These are phyloP conservation scores for Didymodactylos carnosus DNA, from an alignment of 2,888 invertebrate species.

Conservation along the genomic window DNA sequence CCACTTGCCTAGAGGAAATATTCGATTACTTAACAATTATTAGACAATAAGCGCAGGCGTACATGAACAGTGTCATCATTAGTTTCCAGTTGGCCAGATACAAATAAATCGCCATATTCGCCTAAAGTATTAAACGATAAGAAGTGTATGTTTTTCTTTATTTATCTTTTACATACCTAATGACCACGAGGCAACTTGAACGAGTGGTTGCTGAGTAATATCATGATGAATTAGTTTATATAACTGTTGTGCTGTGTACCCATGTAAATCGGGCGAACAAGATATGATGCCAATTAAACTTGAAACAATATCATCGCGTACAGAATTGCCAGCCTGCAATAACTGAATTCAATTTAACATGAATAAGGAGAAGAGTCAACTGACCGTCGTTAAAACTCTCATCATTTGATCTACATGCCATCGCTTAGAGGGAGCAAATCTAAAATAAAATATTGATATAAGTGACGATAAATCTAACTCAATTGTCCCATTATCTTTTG, in stretches of 20 bases:
- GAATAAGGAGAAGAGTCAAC: too few relatives aligned
- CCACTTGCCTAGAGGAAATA: conserved; percentile 43
- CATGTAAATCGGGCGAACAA: conserved; percentile 61
- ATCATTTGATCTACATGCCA: conserved; percentile 14
- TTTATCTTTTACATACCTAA: conserved; percentile 61
- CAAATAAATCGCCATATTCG: conserved; percentile 10
- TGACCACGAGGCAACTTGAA: conserved; percentile 87
- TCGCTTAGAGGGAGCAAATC: conserved; percentile 33
- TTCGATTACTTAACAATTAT: conserved; percentile 20
- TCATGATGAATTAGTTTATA: conserved; percentile 33
- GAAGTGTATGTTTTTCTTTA: not conserved
- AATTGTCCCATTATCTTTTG: not conserved
- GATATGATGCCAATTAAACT: conserved; percentile 87
- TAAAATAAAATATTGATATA: not conserved
- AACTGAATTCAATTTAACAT: conserved; percentile 16
- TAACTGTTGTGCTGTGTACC: conserved; percentile 67
- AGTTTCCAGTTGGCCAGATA: not conserved
- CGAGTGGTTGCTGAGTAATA: conserved; percentile 49
- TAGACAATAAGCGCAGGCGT: too few relatives aligned
- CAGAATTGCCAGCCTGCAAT: conserved; percentile 75
- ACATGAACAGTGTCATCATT: too few relatives aligned
- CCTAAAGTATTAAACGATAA: not conserved
- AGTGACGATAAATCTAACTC: too few relatives aligned
- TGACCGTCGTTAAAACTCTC: conserved; percentile 5
- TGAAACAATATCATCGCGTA: conserved; percentile 90